Evolutionary conservation across 2,888 invertebrate species (phyloP), one percentile per base, ranked within the genome.

Genomic region (Xylota sylvarum): DNA sequence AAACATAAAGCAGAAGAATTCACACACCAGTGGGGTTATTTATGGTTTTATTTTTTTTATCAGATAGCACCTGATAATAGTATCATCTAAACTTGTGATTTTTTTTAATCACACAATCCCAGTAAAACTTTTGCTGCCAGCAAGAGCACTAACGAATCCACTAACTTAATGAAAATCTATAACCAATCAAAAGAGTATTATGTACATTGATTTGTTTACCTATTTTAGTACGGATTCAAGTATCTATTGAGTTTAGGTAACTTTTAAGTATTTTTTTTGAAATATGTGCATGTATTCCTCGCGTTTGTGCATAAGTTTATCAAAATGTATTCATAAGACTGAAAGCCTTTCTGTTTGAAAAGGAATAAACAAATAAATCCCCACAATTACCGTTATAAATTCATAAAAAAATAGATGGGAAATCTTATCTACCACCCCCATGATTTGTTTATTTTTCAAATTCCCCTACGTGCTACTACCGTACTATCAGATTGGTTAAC

Each of bases 401-500:
- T 14, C 3, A 55, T 23, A 23, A 17, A 14, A 10, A 37, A 58
- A 55, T 19, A 60, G 1, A 5, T 37, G 5, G 2, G 1, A 12
- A 43, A 46, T 30, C 43, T 27, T 62, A 62, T 62, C 62, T 43
- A 43, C 9, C 27, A 43, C 62, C 43, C 62, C 43, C 62, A n/a
- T 27, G 62, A 23, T 62, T 62, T 30, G 30, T 32, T 40, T 43
- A 27, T 62, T 43, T 62, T 27, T n/a, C 14, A 30, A 17, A 12
- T 10, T 14, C 17, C 30, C 46, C 17, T 64, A 32, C 7, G 56
- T 10, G 30, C 32, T 17, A 55, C 23, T 23, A 40, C 6, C 9
- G 4, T 32, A 55, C 55, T 30, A 27, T 5, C 35, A 6, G 23
- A 23, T 5, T 58, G 37, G 46, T 17, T 46, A 2, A 3, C n/a